Conservation (phyloP, 2,113 vertebrate species). For the Prunella himalayana region DNA sequence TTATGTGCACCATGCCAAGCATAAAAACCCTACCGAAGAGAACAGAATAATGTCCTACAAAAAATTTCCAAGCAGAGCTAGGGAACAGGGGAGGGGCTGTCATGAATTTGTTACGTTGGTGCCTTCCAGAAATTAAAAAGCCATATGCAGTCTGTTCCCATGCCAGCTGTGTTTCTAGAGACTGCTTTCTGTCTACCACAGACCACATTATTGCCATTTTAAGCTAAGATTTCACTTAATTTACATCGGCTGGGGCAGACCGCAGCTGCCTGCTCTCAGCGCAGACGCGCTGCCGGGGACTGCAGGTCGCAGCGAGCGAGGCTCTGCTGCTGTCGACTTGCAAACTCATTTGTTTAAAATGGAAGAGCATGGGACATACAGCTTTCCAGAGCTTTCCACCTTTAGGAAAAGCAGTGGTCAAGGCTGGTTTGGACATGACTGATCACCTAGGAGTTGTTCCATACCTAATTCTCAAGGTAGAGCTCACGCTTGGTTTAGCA, state of each 20-base stretch:
- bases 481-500: not conserved
- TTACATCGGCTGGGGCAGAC: not conserved
- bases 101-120: not conserved
- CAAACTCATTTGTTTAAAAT: not conserved
- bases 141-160: not conserved
- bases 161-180: not conserved
- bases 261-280: not conserved
- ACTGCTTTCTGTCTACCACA: not conserved
- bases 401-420: not conserved
- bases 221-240: not conserved
- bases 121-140: not conserved
- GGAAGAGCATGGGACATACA: not conserved
- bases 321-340: fast-evolving
- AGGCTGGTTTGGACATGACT: not conserved
- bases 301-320: fast-evolving
- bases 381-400: not conserved
- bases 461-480: not conserved
- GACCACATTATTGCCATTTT: not conserved
- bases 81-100: not conserved
- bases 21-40: not conserved
- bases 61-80: not conserved
- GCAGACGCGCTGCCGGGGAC: fast-evolving
- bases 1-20: not conserved
- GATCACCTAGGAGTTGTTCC: not conserved
- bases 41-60: not conserved